Conservation (phyloP, 2,797 vertebrate genomes). For the Harpagifer antarcticus region DNA sequence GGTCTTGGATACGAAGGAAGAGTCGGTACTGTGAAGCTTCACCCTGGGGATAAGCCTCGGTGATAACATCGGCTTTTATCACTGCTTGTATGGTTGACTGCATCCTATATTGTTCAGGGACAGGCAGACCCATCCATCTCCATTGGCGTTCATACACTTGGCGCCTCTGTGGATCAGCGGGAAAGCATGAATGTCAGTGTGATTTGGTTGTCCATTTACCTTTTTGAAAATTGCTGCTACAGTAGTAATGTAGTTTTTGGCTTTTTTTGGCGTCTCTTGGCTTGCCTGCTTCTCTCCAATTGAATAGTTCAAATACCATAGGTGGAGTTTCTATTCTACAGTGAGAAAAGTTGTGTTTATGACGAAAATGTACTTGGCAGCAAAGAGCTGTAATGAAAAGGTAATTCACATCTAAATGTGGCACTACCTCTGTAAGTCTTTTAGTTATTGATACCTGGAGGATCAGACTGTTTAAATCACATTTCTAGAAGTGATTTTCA, state of each 20-base stretch:
- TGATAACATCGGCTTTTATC: constrained; percentile 84
- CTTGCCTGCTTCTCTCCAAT: constrained; percentile 13
- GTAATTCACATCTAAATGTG: neutral
- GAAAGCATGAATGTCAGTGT: constrained; percentile 64
- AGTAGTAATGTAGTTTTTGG: constrained; percentile 35
- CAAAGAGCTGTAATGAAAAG: constrained; percentile 9
- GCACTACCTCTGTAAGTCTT: neutral
- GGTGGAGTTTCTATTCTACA: neutral
- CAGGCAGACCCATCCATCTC: constrained; percentile 75
- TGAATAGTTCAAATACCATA: constrained; percentile 29
- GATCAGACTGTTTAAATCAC: constrained; percentile 6
- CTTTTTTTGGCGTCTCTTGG: no score
- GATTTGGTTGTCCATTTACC: constrained; percentile 61
- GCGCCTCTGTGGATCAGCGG: constrained; percentile 62
- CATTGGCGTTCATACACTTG: constrained; percentile 69
- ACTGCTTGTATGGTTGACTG: constrained; percentile 76
- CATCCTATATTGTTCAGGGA: constrained; percentile 77
- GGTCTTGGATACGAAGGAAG: constrained; percentile 36
- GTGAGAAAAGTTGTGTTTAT: neutral
- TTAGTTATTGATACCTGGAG: neutral
- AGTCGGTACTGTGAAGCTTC: constrained; percentile 41
- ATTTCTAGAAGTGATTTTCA: neutral
- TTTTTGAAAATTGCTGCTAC: constrained; percentile 47
- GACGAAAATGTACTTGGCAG: neutral
- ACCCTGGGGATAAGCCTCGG: constrained; percentile 61